Evolutionary conservation across 1,140 invertebrate genomes (phyloP).

Genomic region (Sipha flava): DNA sequence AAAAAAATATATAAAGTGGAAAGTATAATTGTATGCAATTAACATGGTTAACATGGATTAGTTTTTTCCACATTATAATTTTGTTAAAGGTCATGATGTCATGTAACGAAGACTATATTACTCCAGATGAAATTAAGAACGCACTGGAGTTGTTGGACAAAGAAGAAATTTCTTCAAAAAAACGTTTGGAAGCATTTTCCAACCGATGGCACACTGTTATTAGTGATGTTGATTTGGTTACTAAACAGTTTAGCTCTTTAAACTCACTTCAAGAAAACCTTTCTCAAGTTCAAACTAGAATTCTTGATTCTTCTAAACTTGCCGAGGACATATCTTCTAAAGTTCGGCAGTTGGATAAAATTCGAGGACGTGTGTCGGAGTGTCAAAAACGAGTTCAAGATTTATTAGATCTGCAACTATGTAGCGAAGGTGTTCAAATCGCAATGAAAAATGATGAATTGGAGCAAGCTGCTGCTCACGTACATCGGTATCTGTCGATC

Average conservation of each 20-base stretch:
- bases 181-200: neutral
- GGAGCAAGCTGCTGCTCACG: slow-evolving; percentile 88
- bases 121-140: neutral
- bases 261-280: slow-evolving; percentile 42
- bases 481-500: slow-evolving; percentile 90
- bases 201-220: slow-evolving; percentile 1
- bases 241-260: neutral
- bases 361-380: slow-evolving; percentile 86
- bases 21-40: neutral
- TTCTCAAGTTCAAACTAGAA: slow-evolving; percentile 43
- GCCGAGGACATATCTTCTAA: slow-evolving; percentile 93
- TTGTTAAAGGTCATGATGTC: slow-evolving; percentile 28
- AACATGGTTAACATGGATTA: neutral
- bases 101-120: slow-evolving; percentile 9
- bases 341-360: slow-evolving; percentile 87
- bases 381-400: slow-evolving; percentile 93
- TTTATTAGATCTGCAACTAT: slow-evolving; percentile 88
- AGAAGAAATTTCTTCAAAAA: slow-evolving; percentile 13
- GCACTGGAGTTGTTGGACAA: neutral
- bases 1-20: neutral
- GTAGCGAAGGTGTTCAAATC: slow-evolving; percentile 87
- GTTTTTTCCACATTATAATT: slow-evolving; percentile 27
- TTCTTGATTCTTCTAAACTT: slow-evolving; percentile 56
- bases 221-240: neutral
- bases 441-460: slow-evolving; percentile 85